Percentiles rank a stretch among this genome's conserved stretches.
Evolutionary conservation across 2,113 vertebrate species (phyloP).

Genomic region (Proteles cristata): DNA sequence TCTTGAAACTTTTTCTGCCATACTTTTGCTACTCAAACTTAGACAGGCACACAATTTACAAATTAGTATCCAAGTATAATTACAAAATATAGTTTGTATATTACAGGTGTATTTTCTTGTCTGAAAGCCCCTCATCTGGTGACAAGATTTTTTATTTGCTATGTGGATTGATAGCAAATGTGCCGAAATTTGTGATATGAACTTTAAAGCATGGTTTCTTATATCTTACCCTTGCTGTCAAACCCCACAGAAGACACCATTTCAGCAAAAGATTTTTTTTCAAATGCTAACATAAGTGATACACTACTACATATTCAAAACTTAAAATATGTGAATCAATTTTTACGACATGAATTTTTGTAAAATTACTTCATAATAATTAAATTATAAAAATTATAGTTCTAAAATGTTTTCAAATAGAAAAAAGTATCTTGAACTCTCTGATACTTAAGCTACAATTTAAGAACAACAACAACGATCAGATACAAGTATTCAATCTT

Average conservation of each 20-base stretch:
- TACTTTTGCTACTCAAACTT: background rate
- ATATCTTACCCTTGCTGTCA: background rate
- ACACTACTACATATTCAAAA: background rate
- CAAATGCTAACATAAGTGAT: background rate
- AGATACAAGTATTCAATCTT: background rate
- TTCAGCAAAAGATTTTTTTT: background rate
- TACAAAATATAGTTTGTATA: background rate
- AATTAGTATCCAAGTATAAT: background rate
- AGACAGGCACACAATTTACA: background rate
- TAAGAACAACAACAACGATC: background rate
- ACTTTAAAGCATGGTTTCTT: background rate
- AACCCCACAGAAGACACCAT: background rate
- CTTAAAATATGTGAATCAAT: background rate
- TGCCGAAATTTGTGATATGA: background rate
- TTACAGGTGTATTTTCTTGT: background rate
- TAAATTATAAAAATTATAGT: background rate
- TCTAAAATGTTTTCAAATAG: background rate
- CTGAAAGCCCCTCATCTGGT: background rate
- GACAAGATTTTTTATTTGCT: background rate
- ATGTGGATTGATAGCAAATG: background rate
- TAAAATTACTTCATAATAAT: conserved; percentile 22
- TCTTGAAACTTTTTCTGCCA: background rate
- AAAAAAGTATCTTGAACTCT: background rate
- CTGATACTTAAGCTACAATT: background rate
- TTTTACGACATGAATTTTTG: background rate